A percentile compares a stretch with the other conserved stretches of the same genome.
phyloP scores from a whole-genome alignment of 2,113 vertebrate species.

The Cyprichromis sp. region DNA sequence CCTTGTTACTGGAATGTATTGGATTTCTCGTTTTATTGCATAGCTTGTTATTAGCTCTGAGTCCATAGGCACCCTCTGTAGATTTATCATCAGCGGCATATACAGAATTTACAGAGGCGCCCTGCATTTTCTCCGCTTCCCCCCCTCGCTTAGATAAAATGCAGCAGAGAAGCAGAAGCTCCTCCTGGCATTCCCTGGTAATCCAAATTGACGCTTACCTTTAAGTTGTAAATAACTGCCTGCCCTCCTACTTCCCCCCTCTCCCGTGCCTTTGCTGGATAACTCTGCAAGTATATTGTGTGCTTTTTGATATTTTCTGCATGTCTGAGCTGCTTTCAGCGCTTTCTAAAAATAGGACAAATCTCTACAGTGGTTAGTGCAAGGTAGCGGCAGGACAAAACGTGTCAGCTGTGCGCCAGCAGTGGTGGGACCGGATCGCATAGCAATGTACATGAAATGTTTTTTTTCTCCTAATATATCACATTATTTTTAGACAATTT shows the following conservation, averaged over 20 bases:
- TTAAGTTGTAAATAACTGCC: slow-evolving; percentile 22
- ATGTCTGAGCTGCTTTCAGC: slow-evolving; percentile 58
- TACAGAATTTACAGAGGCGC: slow-evolving; percentile 1
- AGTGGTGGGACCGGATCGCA: background rate
- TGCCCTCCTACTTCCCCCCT: background rate
- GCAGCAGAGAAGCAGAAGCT: background rate
- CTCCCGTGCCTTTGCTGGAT: background rate
- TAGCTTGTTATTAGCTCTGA: slow-evolving; percentile 6
- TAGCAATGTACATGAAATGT: background rate
- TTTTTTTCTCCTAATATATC: background rate
- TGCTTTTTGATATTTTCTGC: slow-evolving; percentile 55
- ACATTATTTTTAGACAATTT: background rate
- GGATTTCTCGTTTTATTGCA: slow-evolving; percentile 4
- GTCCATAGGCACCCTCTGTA: slow-evolving; percentile 10
- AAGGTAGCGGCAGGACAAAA: slow-evolving; percentile 34
- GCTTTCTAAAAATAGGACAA: slow-evolving; percentile 55
- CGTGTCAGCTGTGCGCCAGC: slow-evolving; percentile 11
- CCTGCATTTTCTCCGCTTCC: background rate
- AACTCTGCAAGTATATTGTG: slow-evolving; percentile 41
- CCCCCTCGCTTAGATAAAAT: background rate
- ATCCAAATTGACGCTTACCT: slow-evolving; percentile 2
- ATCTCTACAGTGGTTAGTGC: slow-evolving; percentile 18
- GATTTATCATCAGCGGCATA: background rate
- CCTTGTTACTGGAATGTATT: slow-evolving; percentile 17
- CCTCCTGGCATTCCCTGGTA: slow-evolving; percentile 22